phyloP scores from a whole-genome alignment of 2,113 vertebrate genomes.

The Apus apus region DNA sequence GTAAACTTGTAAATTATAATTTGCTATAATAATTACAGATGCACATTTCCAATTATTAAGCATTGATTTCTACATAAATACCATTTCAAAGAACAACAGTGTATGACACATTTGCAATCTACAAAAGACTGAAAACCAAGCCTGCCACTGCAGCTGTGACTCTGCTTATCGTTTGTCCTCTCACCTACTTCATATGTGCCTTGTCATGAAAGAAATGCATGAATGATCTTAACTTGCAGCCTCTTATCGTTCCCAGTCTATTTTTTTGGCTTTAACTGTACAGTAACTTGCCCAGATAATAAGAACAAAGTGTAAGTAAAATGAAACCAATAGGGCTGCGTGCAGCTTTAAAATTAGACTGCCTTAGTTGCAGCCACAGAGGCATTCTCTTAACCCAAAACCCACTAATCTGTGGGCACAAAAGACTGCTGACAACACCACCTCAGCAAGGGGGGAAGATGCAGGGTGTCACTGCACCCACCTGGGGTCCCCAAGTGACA shows the following conservation, averaged over 20 bases:
- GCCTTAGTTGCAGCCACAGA: neutral
- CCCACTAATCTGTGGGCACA: rapidly evolving
- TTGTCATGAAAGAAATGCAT: neutral
- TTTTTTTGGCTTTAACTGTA: neutral
- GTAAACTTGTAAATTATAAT: neutral
- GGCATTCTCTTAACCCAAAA: neutral
- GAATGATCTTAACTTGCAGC: neutral
- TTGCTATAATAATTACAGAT: neutral
- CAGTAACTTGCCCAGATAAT: slow-evolving; percentile 6
- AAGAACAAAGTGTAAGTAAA: slow-evolving; percentile 52
- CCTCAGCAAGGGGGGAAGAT: neutral
- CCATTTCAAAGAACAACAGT: neutral
- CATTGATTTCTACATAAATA: neutral
- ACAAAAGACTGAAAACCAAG: neutral
- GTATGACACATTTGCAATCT: neutral
- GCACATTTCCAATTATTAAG: neutral
- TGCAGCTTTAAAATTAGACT: neutral
- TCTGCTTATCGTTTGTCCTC: slow-evolving; percentile 17
- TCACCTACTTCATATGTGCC: slow-evolving; percentile 3
- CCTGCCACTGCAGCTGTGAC: neutral
- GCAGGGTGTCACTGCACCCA: neutral
- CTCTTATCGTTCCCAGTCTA: neutral
- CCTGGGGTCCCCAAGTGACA: rapidly evolving
- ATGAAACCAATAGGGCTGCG: slow-evolving; percentile 14
- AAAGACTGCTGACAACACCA: neutral